These are phyloP conservation scores for Umimayanthus chanpuru DNA, from an alignment of 92 coral and sea anemone genomes.

Conservation along the genomic window DNA sequence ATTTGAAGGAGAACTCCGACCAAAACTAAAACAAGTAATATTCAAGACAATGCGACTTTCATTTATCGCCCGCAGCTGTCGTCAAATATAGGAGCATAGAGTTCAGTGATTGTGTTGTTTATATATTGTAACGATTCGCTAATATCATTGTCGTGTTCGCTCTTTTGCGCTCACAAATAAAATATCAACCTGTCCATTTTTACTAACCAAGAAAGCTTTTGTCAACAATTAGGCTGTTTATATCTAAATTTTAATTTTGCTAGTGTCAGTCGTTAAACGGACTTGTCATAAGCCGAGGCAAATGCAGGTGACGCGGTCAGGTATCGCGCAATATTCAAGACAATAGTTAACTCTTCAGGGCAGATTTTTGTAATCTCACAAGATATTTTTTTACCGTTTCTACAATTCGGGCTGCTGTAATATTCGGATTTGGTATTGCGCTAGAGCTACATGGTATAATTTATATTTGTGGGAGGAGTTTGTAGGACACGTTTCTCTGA, in stretches of 20 bases:
- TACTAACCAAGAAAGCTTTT: not conserved
- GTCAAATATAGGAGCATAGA: not conserved
- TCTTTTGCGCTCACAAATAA: not conserved
- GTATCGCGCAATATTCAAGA: not conserved
- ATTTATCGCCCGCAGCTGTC: not conserved
- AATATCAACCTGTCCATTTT: not conserved
- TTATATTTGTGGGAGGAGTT: constrained; percentile 2
- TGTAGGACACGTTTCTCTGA: not conserved
- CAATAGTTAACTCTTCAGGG: constrained; percentile 11
- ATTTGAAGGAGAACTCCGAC: not conserved
- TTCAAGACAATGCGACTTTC: not conserved
- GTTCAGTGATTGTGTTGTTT: not conserved
- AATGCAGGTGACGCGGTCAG: not conserved
- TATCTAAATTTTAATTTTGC: not conserved
- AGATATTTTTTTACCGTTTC: not conserved
- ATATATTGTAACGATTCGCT: constrained; percentile 4
- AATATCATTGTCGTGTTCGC: not conserved
- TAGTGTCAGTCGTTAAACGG: not conserved
- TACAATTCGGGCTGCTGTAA: not conserved
- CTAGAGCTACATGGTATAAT: not conserved
- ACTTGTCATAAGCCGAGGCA: not conserved
- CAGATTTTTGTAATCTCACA: not conserved
- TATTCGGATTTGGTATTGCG: not conserved
- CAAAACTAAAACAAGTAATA: not conserved
- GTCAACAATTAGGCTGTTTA: not conserved